phyloP scores from a whole-genome alignment of 2,797 vertebrate genomes.

The Phylloscopus collybita region DNA sequence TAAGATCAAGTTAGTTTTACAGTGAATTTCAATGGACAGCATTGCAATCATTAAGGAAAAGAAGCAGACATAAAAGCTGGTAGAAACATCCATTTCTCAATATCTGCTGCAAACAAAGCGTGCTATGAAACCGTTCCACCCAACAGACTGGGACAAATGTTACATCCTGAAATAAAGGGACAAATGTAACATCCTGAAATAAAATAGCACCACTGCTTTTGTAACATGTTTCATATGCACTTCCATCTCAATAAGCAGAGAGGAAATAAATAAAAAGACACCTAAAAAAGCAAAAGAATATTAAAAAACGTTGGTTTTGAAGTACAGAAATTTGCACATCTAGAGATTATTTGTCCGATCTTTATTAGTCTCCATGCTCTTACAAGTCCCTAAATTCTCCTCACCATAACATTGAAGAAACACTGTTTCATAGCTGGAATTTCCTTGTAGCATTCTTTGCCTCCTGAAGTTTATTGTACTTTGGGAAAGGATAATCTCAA shows the following conservation, averaged over 20 bases:
- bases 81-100: neutral
- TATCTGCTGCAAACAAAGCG: neutral
- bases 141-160: neutral
- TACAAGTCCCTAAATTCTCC: neutral
- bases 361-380: neutral
- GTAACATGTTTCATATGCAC: neutral
- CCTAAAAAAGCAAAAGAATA: neutral
- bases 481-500: conserved; percentile 14
- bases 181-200: neutral
- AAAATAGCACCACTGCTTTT: neutral
- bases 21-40: neutral
- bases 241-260: neutral
- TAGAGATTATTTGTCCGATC: neutral
- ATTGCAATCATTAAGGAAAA: neutral
- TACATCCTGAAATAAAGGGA: neutral
- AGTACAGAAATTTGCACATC: neutral
- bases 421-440: neutral
- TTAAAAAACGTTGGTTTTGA: neutral
- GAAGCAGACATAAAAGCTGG: neutral
- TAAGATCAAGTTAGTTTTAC: neutral
- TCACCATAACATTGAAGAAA: neutral
- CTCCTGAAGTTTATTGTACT: neutral
- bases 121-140: neutral
- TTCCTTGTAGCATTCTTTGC: neutral
- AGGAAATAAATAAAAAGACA: neutral